Evolutionary conservation across 2,888 invertebrate genomes (phyloP), one percentile per base, ranked within the genome.

Genomic region (Lasioglossum pauxillum): DNA sequence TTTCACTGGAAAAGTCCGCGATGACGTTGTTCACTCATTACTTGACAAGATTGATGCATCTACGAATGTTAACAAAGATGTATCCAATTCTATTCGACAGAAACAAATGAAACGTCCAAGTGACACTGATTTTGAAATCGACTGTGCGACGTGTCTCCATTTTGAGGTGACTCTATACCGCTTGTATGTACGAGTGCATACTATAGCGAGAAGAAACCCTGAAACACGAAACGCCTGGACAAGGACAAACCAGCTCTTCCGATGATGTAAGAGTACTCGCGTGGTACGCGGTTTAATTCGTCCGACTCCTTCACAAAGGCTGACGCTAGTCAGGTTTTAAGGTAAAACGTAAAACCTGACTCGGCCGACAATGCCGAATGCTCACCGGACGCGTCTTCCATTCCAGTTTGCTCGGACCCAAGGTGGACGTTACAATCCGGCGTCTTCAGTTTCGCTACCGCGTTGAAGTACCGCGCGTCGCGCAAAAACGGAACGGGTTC

Each of bases 161-260:
- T 75, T 41, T 57, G 41, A 69, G 19, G 14, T 14, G 60, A 14
- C 5, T 27, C 5, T 27, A 12, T 60, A 31, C 60, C 0, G 27
- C 16, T 16, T 7, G 31, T 16, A 2, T 31, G 16, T 5, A 14
- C 60, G 60, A 5, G 60, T 60, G 0, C 14, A 60, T 27, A 27
- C 27, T 27, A 1, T 60, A 14, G 7, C 64, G 64, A 64, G 31
- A 64, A 64, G 64, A 90, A 90, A 90, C 78, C 83, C 83, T 92
- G 93, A 93, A 93, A 92, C 84, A 78, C 81, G 85, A 91, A 90
- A 86, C 90, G 84, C 76, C 67, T 78, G 78, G 44, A 76, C 90
- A 91, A 93, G 92, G 92, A 90, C 92, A 31, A 79, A 67, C 80
- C 74, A 80, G 49, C 74, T 89, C 88, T 86, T 86, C 64, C 82